Evolutionary conservation across 2,113 vertebrate genomes (phyloP), one percentile per base, ranked within the genome.

Genomic region (Scartelaos histophorus): DNA sequence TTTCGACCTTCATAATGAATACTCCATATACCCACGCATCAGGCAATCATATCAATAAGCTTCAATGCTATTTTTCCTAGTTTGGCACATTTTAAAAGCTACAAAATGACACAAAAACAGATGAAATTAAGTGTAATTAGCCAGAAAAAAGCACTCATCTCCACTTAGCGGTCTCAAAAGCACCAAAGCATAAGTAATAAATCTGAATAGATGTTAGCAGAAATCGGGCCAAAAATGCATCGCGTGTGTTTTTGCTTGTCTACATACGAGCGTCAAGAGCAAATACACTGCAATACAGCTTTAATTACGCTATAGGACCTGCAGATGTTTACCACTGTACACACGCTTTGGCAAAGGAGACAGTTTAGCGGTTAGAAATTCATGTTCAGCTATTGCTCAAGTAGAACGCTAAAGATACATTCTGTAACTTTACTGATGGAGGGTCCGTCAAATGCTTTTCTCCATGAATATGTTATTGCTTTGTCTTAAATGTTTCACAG

Each of bases 291-390:
- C 73, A 77, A 80, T 46, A 70, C 80, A 89, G 71, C 80, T 90
- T 90, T 88, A 90, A 92, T 92, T 92, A 89, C 74, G 87, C 81
- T 78, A 58, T 58, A 68, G 35, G 72, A 73, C 89, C 85, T 83
- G 75, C 67, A 89, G 83, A 86, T 90, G 88, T 88, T 89, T 85
- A 78, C 74, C 34, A 43, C 79, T 67, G 66, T 71, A 1, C 21
- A 47, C 70, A 19, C 25, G 25, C 67, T 73, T 66, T 45, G 16
- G n/a, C 60, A 35, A 6, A 66, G 21, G 13, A 56, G 24, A 61
- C 66, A 70, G 73, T 71, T 72, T 29, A 29, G 29, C 10, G 12
- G 29, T 64, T 34, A 56, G 49, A 75, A 73, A 67, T 64, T 22
- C 49, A 10, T 45, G 71, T 82, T 35, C 46, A 58, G 53, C 73